These are phyloP conservation scores for Nymphalis io DNA, from an alignment of 1,140 invertebrate species.

Conservation along the genomic window DNA sequence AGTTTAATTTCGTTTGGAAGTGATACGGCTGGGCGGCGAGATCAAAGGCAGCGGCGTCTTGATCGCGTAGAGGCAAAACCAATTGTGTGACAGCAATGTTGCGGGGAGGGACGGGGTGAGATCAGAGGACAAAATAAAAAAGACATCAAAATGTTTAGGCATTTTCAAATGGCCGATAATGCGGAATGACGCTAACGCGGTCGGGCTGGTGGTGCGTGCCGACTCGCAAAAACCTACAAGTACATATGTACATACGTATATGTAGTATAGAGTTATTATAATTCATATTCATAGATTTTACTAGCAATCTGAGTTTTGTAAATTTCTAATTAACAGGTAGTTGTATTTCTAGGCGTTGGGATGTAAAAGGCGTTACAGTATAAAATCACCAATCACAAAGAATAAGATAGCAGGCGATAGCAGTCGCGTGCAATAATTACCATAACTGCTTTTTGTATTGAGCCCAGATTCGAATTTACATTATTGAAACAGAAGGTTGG, in stretches of 20 bases:
- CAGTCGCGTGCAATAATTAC: no score
- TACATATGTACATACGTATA: no score
- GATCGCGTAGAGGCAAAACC: slow-evolving; percentile 69
- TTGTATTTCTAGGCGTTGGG: no score
- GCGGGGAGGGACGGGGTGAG: slow-evolving; percentile 23
- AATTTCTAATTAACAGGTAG: no score
- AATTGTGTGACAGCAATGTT: slow-evolving; percentile 72
- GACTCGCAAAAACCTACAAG: slow-evolving; percentile 23
- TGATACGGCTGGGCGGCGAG: slow-evolving; percentile 55
- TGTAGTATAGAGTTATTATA: background rate
- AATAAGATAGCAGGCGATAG: no score
- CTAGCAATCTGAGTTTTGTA: no score
- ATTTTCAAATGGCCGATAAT: slow-evolving; percentile 48
- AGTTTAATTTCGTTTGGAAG: slow-evolving; percentile 31
- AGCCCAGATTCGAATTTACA: no score
- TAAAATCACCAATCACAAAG: no score
- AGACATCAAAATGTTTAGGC: slow-evolving; percentile 60
- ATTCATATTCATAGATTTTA: no score
- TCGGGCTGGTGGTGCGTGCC: slow-evolving; percentile 19
- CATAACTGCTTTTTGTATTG: no score
- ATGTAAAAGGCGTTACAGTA: no score
- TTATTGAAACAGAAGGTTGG: no score
- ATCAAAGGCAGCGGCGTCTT: slow-evolving; percentile 73
- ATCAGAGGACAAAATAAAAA: slow-evolving; percentile 50
- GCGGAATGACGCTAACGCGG: slow-evolving; percentile 38